Base-by-base conservation (phyloP, 2,797 vertebrate genomes). In the Semaprochilodus insignis region DNA sequence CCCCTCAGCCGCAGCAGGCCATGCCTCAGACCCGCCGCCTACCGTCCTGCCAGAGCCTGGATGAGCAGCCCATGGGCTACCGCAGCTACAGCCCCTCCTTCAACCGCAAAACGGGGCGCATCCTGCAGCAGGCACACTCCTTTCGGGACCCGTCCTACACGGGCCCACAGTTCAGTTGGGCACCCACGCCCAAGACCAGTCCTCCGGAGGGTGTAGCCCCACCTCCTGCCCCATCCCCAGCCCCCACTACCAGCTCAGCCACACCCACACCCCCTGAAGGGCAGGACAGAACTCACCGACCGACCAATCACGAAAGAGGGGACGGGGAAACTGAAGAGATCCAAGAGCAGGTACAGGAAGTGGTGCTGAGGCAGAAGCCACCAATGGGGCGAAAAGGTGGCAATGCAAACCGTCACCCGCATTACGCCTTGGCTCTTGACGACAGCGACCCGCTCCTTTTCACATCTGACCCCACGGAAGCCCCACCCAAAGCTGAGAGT, bases 81-180 rank as follows among this genome's bases (percentile, higher is more conserved):
- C 95, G 97, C 72, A 99, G 98, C 91, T 99, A 99, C 89, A 99
- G 98, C 91, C 98, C 98, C 0, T 99, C 98, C 14, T 99, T 99
- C 89, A 96, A 98, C 91, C 96, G 97, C 65, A 96, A 98, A 87
- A 99, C 97, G 0, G 97, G 97, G 15, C 96, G 97, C 80, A 95
- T 99, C 85, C 87, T 95, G 91, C 96, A 98, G 72, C 94, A 95
- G 62, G 96, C 97, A 3, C 97, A 97, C 65, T 97, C 97, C 65
- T 98, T 97, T 91, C 95, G 97, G 72, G 97, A 99, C 94, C 95
- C 97, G 0, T 92, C 96, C 0, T 99, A 97, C 17, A 95, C 96
- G 2, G 97, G 97, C 4, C 95, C 95, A 17, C 94, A 93, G 74
- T 85, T 95, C 86, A 95, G 92, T 88, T 95, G 94, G 94, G 93